Evolutionary conservation across 2,113 vertebrate species (phyloP), one percentile per base, ranked within the genome.

Genomic region (Brienomyrus longianalis): DNA sequence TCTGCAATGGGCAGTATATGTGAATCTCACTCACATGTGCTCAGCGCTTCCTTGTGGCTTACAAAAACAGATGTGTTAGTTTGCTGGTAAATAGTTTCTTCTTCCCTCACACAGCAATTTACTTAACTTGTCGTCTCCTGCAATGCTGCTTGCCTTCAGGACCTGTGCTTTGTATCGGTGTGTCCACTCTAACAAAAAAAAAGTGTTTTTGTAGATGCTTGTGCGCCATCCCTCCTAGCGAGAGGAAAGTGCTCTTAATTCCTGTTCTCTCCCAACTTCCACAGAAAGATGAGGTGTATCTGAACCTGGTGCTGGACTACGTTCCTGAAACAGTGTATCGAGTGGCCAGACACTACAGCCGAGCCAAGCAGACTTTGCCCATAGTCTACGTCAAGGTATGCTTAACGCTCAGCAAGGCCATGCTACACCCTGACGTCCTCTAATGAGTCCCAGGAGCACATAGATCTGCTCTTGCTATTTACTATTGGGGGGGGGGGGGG

Each of bases 311-410:
- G 94, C 95, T 97, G 95, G 97, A 97, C 94, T 97, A 97, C 77
- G 97, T 97, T 95, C 97, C 97, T 90, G 97, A 97, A 95, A 97
- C 97, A 93, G 97, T 97, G 92, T 97, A 97, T 94, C 96, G 97
- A 96, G 97, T 97, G 92, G 96, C 97, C 94, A 96, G 97, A 95
- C 97, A 97, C 93, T 97, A 97, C 94, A 97, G 97, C 96, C 95
- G 96, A 94, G 97, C 97, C 94, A 97, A 97, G 94, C 96, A 97
- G 94, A 97, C 96, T 90, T 96, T 97, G 92, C 97, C 97, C 92
- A 96, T 97, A 95, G 97, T 97, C 94, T 97, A 96, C 93, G 97
- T 97, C 94, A 97, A 97, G 96, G 97, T 97, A 95, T 59, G 95
- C 23, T 83, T 21, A 43, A 23, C 19, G 19, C 17, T 83, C 77